phyloP scores from a whole-genome alignment of 2,888 invertebrate species.

The Pyrgus malvae region DNA sequence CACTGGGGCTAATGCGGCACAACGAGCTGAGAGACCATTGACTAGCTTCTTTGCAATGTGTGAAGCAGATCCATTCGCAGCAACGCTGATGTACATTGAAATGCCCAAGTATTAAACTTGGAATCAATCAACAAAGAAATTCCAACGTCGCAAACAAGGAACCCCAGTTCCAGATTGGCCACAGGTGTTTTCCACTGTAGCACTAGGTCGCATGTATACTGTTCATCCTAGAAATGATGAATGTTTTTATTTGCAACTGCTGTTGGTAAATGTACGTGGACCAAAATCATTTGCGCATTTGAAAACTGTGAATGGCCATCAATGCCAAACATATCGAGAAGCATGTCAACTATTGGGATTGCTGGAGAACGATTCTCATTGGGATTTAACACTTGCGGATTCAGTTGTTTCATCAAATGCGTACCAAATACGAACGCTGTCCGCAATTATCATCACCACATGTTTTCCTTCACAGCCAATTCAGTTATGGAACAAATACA shows the following conservation, averaged over 20 bases:
- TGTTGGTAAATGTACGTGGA: constrained; percentile 37
- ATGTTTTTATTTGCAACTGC: constrained; percentile 11
- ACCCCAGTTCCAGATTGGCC: constrained; percentile 34
- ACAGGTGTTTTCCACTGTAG: constrained; percentile 44
- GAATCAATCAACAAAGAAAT: constrained; percentile 30
- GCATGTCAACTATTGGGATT: constrained; percentile 37
- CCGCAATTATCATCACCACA: not conserved
- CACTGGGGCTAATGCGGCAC: constrained; percentile 31
- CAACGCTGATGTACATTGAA: not conserved
- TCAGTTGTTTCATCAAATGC: constrained; percentile 29
- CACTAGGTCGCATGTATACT: constrained; percentile 48
- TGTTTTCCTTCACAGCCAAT: constrained; percentile 33
- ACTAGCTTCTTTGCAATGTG: no score
- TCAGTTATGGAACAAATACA: constrained; percentile 42
- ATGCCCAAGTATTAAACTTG: constrained; percentile 33
- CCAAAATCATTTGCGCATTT: constrained; percentile 34
- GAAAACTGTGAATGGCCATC: constrained; percentile 38
- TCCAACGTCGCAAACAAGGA: constrained; percentile 28
- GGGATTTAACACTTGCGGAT: constrained; percentile 32
- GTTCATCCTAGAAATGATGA: constrained; percentile 43
- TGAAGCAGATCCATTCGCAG: no score
- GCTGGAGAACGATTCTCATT: constrained; percentile 36
- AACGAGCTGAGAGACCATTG: constrained; percentile 32
- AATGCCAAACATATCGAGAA: constrained; percentile 38
- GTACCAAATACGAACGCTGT: not conserved